Evolutionary conservation across 2,113 vertebrate species (phyloP).

Genomic region (Apodemus speciosus): DNA sequence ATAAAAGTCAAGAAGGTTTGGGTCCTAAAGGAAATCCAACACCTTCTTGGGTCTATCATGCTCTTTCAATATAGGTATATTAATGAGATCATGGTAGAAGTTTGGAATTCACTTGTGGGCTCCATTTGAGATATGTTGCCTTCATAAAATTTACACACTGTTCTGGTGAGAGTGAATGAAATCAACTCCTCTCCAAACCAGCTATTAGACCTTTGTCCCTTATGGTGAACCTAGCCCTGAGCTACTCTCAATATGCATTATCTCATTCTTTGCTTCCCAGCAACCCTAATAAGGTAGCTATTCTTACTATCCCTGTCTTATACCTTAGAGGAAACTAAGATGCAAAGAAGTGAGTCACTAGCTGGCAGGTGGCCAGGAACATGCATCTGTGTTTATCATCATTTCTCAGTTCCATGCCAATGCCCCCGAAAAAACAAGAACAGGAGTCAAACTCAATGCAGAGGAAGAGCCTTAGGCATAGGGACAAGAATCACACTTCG

Average conservation of each 20-base stretch:
- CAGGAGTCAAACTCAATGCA: background rate
- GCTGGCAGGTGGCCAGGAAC: background rate
- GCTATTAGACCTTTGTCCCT: background rate
- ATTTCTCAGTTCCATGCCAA: background rate
- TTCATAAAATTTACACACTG: background rate
- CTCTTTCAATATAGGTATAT: background rate
- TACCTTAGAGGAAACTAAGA: conserved; percentile 49
- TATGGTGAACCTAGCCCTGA: background rate
- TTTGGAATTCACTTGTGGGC: background rate
- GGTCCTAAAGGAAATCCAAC: background rate
- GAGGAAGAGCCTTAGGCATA: background rate
- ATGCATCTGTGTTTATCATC: background rate
- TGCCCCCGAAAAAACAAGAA: background rate
- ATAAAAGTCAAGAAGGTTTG: background rate
- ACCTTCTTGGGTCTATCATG: background rate
- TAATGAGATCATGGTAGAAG: background rate
- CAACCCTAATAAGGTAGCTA: conserved; percentile 10
- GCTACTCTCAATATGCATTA: background rate
- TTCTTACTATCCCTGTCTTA: background rate
- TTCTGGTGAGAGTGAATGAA: background rate
- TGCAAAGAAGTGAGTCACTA: conserved; percentile 24
- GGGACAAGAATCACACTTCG: background rate
- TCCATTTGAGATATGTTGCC: background rate
- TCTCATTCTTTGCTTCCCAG: conserved; percentile 2
- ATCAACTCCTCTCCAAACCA: background rate